Evolutionary conservation across 2,113 vertebrate species (phyloP).

Genomic region (Centrocercus urophasianus): DNA sequence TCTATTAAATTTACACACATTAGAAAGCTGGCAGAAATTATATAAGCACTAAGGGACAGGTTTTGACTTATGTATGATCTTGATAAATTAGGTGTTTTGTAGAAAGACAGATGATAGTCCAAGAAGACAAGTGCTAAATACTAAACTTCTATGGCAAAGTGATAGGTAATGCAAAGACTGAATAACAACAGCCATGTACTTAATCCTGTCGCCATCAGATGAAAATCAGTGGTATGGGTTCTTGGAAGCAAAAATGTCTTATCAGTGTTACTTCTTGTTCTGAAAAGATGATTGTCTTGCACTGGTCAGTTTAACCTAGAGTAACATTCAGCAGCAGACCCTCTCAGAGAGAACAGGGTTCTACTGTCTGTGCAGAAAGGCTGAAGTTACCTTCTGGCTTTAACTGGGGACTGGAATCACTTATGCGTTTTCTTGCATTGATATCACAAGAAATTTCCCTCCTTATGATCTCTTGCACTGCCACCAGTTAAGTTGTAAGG

Average conservation of each 20-base stretch:
- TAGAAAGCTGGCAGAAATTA: background rate
- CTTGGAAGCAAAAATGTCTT: background rate
- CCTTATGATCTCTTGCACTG: background rate
- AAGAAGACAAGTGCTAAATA: background rate
- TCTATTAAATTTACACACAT: background rate
- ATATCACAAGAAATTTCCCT: background rate
- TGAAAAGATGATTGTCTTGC: background rate
- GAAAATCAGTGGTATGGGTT: background rate
- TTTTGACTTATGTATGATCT: background rate
- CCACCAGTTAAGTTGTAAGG: background rate
- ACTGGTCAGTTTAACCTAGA: background rate
- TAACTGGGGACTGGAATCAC: background rate
- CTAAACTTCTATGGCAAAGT: background rate
- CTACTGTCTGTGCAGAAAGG: background rate
- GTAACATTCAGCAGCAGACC: background rate
- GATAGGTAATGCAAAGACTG: background rate
- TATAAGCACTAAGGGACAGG: background rate
- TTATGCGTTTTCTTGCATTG: background rate
- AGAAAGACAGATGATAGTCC: background rate
- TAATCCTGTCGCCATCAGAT: background rate
- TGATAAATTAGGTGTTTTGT: background rate
- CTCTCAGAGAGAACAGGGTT: background rate
- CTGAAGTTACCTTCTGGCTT: background rate
- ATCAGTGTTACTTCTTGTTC: background rate
- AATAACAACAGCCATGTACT: background rate